Base-by-base conservation (phyloP, 2,113 vertebrate species). In the Planiliza haematocheilus region DNA sequence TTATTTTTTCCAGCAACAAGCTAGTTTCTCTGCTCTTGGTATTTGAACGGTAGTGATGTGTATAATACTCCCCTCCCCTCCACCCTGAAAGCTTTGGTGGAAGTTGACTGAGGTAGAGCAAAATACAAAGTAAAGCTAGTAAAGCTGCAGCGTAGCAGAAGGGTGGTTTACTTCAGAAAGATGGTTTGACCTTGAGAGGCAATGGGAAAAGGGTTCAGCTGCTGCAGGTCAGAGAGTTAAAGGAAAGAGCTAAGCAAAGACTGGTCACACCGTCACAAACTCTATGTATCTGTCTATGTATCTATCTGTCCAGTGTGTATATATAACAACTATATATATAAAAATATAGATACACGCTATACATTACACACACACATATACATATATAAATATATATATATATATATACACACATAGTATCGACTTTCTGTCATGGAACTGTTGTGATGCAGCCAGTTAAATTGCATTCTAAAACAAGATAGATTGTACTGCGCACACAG, bases 391-490 rank as follows among this genome's bases (percentile, higher is more conserved):
- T 50, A 24, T 48, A 38, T 57, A 21, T 48, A 43, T 34, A 24
- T 8, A 20, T 49, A 74, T 64, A 76, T 17, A 67, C 55, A 41
- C 59, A 49, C 50, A 45, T 58, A 88, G 34, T 68, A 91, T 93
- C 85, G 90, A 92, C 88, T 91, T 89, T 84, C 70, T 87, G 86
- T 90, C 81, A 24, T 16, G 51, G 83, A 74, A 58, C 79, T 73
- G 87, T 84, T 82, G 85, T 90, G 88, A 88, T 86, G 83, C 89
- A 90, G 85, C 76, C 80, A 89, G 84, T 92, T 90, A 93, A 90
- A 89, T 84, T 90, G 87, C 83, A 88, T 83, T 91, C 72, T 82
- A 87, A 90, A 92, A 89, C 81, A 89, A 90, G 90, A 92, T 86
- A 86, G 87, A 94, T 91, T 82, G 89, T 73, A 56, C 77, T 65